These are phyloP conservation scores for Caenorhabditis briggsae DNA, from an alignment of 1,140 invertebrate species.

Conservation along the genomic window DNA sequence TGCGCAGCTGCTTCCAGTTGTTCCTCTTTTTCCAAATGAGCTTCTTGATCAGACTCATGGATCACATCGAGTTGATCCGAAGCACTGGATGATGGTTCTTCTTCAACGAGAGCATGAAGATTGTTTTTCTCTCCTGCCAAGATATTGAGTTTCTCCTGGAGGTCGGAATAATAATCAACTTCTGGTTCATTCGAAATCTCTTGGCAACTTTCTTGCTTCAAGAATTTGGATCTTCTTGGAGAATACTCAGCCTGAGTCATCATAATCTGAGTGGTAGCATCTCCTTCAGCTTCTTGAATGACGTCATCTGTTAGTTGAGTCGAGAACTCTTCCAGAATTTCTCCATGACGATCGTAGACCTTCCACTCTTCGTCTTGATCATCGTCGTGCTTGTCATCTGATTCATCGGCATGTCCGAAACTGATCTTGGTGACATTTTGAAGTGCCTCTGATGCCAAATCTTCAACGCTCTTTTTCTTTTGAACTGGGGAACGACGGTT, in stretches of 20 bases:
- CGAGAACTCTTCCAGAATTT: slow-evolving; percentile 59
- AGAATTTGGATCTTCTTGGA: slow-evolving; percentile 36
- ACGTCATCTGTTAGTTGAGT: slow-evolving; percentile 47
- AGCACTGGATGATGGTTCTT: slow-evolving; percentile 45
- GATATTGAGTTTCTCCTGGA: slow-evolving; percentile 62
- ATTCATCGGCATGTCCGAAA: slow-evolving; percentile 50
- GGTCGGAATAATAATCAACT: slow-evolving; percentile 60
- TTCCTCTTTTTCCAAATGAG: slow-evolving; percentile 21
- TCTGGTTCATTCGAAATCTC: slow-evolving; percentile 64
- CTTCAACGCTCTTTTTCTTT: slow-evolving; percentile 31
- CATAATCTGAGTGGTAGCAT: slow-evolving; percentile 45
- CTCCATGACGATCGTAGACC: slow-evolving; percentile 57
- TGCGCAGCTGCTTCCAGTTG: slow-evolving; percentile 30
- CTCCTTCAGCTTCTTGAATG: slow-evolving; percentile 57
- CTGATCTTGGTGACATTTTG: slow-evolving; percentile 58
- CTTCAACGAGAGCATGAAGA: slow-evolving; percentile 32
- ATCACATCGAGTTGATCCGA: slow-evolving; percentile 59
- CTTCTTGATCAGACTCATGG: slow-evolving; percentile 57
- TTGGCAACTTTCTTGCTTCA: slow-evolving; percentile 60
- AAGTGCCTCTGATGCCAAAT: slow-evolving; percentile 45
- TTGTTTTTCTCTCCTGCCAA: slow-evolving; percentile 57
- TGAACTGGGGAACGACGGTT: slow-evolving; percentile 20
- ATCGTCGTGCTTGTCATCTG: slow-evolving; percentile 10
- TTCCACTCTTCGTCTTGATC: slow-evolving; percentile 57
- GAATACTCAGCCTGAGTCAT: slow-evolving; percentile 43